Conservation (phyloP, 2,888 invertebrate species). For the Drosophila neonasuta region DNA sequence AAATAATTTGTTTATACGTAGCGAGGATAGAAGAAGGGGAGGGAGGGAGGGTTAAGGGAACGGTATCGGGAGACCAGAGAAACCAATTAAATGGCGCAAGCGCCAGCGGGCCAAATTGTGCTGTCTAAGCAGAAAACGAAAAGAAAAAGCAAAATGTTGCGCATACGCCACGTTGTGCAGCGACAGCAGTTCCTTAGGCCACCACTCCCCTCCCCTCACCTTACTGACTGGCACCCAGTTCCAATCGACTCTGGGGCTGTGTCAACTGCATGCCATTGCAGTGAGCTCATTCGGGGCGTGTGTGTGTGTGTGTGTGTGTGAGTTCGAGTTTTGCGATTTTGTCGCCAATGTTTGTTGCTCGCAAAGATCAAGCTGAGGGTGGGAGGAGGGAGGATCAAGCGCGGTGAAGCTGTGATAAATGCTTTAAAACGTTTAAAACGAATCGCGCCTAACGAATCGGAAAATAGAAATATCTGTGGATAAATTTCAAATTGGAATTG, state of each 20-base stretch:
- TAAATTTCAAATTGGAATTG: constrained; percentile 46
- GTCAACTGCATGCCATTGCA: constrained; percentile 77
- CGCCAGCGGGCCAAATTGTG: constrained; percentile 53
- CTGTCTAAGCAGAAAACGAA: constrained; percentile 40
- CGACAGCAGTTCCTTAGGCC: constrained; percentile 47
- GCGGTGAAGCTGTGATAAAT: constrained; percentile 51
- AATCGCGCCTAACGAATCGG: constrained; percentile 67
- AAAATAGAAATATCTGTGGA: constrained; percentile 18
- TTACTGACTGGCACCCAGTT: constrained; percentile 35
- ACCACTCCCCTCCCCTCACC: neutral
- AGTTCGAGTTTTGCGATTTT: constrained; percentile 63
- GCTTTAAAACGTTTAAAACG: constrained; percentile 59
- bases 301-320: constrained; percentile 36
- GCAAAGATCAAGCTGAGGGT: constrained; percentile 1
- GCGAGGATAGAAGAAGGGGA: neutral
- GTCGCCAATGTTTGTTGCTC: constrained; percentile 46
- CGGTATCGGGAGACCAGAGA: neutral
- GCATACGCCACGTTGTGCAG: constrained; percentile 75
- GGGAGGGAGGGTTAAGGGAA: constrained; percentile 1
- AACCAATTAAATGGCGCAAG: constrained; percentile 67
- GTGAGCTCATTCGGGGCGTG: constrained; percentile 68
- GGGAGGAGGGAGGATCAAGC: neutral
- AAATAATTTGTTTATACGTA: constrained; percentile 51
- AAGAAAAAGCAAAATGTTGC: constrained; percentile 48
- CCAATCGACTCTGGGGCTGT: constrained; percentile 48